These are phyloP conservation scores for Eudasyphora cyanicolor DNA, from an alignment of 2,888 invertebrate genomes.

Conservation along the genomic window DNA sequence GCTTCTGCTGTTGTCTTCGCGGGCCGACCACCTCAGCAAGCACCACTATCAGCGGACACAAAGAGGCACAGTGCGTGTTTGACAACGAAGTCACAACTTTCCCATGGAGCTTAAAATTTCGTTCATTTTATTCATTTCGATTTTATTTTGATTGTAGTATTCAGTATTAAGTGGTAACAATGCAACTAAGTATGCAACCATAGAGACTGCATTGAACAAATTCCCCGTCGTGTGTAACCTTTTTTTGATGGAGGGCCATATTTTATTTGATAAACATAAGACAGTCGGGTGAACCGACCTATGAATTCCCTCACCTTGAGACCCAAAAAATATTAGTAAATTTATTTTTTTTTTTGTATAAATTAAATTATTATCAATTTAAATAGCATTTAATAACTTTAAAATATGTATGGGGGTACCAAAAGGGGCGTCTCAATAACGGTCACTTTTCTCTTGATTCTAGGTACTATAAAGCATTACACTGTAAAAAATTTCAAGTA, in stretches of 20 bases:
- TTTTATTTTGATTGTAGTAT: constrained; percentile 34
- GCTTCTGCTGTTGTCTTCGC: constrained; percentile 52
- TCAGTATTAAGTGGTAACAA: constrained; percentile 39
- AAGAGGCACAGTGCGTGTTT: neutral
- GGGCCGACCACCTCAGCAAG: neutral
- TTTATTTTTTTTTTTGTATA: too few relatives aligned
- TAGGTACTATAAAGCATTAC: too few relatives aligned
- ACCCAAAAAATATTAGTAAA: too few relatives aligned
- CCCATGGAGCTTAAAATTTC: constrained; percentile 45
- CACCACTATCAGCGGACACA: neutral
- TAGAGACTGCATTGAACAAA: neutral
- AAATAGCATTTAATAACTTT: too few relatives aligned
- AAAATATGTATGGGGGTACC: too few relatives aligned
- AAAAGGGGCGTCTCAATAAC: too few relatives aligned
- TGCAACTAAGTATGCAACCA: constrained; percentile 16
- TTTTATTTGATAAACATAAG: too few relatives aligned
- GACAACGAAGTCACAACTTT: constrained; percentile 5
- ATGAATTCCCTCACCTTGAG: too few relatives aligned
- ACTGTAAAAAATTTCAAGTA: too few relatives aligned
- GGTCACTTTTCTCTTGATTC: too few relatives aligned
- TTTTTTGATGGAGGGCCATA: neutral
- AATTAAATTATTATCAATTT: too few relatives aligned
- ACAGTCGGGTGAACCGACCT: too few relatives aligned
- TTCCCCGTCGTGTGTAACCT: neutral
- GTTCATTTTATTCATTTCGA: constrained; percentile 22